Percentiles rank a stretch among this genome's conserved stretches.
These are phyloP conservation scores for Ichneumoninae sp. DNA, from an alignment of 2,888 invertebrate species.

Conservation along the genomic window DNA sequence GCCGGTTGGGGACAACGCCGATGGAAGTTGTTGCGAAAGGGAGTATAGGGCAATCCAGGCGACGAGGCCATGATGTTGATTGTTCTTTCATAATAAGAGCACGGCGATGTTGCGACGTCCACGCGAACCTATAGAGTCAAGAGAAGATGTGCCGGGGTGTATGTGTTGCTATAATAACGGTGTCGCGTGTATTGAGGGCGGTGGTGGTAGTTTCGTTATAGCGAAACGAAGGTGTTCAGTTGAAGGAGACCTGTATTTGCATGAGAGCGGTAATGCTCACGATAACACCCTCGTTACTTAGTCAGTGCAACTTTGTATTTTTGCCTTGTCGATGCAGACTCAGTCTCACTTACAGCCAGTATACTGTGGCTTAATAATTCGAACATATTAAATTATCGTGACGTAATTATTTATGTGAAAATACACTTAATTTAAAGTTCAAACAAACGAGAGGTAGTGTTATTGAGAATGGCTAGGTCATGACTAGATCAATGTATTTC, in stretches of 20 bases:
- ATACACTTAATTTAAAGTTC: background rate
- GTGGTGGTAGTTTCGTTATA: conserved; percentile 2
- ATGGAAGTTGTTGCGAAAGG: conserved; percentile 52
- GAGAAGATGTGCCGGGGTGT: conserved; percentile 28
- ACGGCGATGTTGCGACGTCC: conserved; percentile 47
- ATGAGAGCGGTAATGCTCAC: background rate
- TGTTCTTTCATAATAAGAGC: conserved; percentile 47
- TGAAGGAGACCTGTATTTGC: background rate
- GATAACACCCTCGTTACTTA: conserved; percentile 1
- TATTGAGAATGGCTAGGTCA: no score
- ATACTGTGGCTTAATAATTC: background rate
- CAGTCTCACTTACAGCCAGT: background rate
- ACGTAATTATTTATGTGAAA: background rate
- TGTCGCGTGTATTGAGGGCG: background rate
- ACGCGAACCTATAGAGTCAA: conserved; percentile 31
- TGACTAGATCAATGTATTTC: no score
- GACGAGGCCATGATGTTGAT: conserved; percentile 55
- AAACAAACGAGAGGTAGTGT: no score
- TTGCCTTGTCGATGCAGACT: background rate
- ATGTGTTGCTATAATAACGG: conserved; percentile 47
- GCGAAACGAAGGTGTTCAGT: background rate
- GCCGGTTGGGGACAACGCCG: conserved; percentile 54
- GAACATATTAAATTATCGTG: background rate
- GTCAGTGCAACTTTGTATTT: background rate
- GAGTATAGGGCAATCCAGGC: conserved; percentile 28